These are phyloP conservation scores for Sander lucioperca DNA, from an alignment of 2,113 vertebrate genomes.

Conservation along the genomic window DNA sequence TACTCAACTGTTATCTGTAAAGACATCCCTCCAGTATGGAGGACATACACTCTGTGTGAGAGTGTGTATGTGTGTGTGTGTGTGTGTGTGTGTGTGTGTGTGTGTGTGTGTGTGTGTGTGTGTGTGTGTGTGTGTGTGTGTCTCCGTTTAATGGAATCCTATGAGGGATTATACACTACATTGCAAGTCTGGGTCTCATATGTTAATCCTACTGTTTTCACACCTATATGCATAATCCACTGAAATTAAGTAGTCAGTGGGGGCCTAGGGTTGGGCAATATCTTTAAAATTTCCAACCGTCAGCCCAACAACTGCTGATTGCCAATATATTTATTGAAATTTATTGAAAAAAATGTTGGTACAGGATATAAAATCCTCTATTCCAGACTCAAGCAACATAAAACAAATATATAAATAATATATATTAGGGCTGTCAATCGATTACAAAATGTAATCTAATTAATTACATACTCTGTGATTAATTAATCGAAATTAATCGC, in stretches of 20 bases:
- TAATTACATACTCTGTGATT: too few species aligned
- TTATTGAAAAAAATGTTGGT: too few species aligned
- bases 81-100: neutral
- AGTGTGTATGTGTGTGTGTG: conserved; percentile 8
- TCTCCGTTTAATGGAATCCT: neutral
- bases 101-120: neutral
- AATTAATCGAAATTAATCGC: too few species aligned
- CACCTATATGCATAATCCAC: neutral
- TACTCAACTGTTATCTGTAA: conserved; percentile 73
- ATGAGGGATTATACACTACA: neutral
- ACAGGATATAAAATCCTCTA: too few species aligned
- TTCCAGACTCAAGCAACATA: too few species aligned
- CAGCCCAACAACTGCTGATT: too few species aligned
- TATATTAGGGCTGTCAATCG: too few species aligned
- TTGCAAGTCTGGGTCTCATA: neutral
- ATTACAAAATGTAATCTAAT: too few species aligned
- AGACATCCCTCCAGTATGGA: conserved; percentile 49
- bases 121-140: neutral
- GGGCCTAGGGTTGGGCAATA: too few species aligned
- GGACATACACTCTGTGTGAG: neutral
- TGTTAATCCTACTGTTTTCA: neutral
- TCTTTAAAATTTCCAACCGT: too few species aligned
- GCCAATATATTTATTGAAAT: too few species aligned
- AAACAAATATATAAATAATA: too few species aligned
- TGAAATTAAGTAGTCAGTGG: neutral